phyloP scores from a whole-genome alignment of 2,888 invertebrate genomes.

The Acleris cristana region DNA sequence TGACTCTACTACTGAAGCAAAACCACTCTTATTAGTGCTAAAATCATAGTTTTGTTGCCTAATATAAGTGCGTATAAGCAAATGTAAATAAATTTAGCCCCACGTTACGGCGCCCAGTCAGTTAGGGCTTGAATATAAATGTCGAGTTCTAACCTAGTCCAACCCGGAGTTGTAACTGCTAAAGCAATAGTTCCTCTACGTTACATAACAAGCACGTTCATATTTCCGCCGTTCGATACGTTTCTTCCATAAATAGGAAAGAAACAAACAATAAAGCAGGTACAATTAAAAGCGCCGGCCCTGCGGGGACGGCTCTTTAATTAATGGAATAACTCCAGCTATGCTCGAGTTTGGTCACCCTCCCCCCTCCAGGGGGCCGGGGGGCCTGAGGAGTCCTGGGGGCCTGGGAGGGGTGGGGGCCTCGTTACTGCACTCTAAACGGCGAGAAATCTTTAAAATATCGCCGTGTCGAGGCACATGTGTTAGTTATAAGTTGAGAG shows the following conservation, averaged over 20 bases:
- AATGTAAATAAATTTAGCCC: no score
- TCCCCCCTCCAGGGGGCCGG: conserved; percentile 39
- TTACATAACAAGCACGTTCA: not conserved
- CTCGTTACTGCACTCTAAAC: conserved; percentile 39
- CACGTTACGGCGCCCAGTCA: no score
- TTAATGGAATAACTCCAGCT: conserved; percentile 79
- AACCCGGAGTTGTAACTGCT: no score
- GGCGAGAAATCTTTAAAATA: conserved; percentile 59
- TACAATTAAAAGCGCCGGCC: conserved; percentile 45
- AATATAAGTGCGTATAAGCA: no score
- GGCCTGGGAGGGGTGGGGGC: conserved; percentile 8
- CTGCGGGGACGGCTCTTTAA: conserved; percentile 61
- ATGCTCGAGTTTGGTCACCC: conserved; percentile 45
- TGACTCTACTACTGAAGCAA: not conserved
- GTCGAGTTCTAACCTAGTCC: not conserved
- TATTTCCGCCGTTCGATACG: conserved; percentile 2
- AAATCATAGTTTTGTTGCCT: not conserved
- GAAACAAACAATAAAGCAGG: conserved; percentile 35
- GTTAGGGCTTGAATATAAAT: no score
- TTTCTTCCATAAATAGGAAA: conserved; percentile 17
- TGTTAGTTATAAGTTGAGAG: conserved; percentile 46
- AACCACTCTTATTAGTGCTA: not conserved
- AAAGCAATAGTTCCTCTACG: no score
- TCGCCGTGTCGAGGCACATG: conserved; percentile 53
- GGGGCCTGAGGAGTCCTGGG: not conserved